Evolutionary conservation across 2,888 invertebrate genomes (phyloP), one percentile per base, ranked within the genome.

Genomic region (Resseliella maxima): DNA sequence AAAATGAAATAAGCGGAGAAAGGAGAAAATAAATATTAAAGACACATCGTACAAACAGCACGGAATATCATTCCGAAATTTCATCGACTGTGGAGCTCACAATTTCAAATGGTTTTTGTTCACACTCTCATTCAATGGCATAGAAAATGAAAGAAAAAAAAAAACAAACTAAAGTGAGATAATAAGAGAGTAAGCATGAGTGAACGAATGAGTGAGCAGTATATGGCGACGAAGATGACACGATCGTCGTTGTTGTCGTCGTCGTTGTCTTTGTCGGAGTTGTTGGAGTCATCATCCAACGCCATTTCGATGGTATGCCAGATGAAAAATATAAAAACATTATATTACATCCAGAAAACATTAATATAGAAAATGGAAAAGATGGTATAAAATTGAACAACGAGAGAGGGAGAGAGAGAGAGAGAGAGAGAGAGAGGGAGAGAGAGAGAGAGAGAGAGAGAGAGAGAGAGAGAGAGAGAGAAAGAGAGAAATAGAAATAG

Each of bases 21-120:
- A 72, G 72, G 72, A 72, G 72, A 72, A 72, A 72, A 72, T 72
- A 72, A 72, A 72, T 72, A 72, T 72, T 72, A 72, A 72, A 72
- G 72, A 72, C 72, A 72, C 72, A 72, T 72, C 72, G 72, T 31
- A 35, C 72, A 72, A 72, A 72, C 72, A 72, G 72, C 72, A 72
- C 31, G 72, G 72, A 31, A 72, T 72, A 72, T 31, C 72, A 72
- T 72, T 72, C 72, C 72, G 35, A 72, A 72, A 72, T 31, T 31
- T 72, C 72, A 72, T 72, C 31, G 35, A 27, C n/a, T n/a, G 18
- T 50, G 12, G 72, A 72, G 31, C 15, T 15, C 27, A 31, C 59
- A 59, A 31, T 72, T 72, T 31, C 31, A 72, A 72, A 72, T 72
- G 31, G 1, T 27, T n/a, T 27, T n/a, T 41, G 41, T 41, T n/a